Conservation (phyloP, 2,888 invertebrate genomes). For the Salticus scenicus region DNA sequence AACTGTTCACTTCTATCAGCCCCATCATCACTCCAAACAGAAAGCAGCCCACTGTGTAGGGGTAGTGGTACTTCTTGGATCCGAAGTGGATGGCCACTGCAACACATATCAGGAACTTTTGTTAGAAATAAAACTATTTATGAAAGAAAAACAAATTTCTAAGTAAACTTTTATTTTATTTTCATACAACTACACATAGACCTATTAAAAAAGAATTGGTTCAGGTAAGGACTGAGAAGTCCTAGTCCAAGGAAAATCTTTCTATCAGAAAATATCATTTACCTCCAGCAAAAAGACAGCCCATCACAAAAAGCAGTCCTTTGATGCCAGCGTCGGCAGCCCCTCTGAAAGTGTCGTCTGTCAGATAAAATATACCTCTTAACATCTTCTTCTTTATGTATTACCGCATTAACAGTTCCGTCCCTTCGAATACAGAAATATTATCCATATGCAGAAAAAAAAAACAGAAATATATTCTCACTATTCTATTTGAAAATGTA, state of each 20-base stretch:
- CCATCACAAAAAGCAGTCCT: conserved; percentile 36
- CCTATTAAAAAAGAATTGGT: too few relatives aligned
- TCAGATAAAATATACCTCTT: too few relatives aligned
- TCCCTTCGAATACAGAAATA: too few relatives aligned
- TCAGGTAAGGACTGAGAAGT: too few relatives aligned
- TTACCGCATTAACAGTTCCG: too few relatives aligned
- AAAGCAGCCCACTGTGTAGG: conserved; percentile 50
- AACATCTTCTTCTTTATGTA: too few relatives aligned
- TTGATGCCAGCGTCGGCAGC: too few relatives aligned
- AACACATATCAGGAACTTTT: not conserved
- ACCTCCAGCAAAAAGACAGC: conserved; percentile 51
- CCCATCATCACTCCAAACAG: conserved; percentile 48
- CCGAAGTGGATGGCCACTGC: conserved; percentile 55
- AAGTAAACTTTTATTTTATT: not conserved
- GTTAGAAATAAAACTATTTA: not conserved
- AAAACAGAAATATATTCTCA: too few relatives aligned
- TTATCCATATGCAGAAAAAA: too few relatives aligned
- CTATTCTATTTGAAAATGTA: too few relatives aligned
- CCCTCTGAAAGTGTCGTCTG: too few relatives aligned
- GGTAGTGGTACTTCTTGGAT: conserved; percentile 43
- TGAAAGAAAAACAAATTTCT: not conserved
- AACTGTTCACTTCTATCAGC: conserved; percentile 31
- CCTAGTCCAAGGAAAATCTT: not conserved
- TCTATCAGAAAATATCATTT: not conserved
- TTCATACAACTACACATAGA: not conserved